Evolutionary conservation across 2,888 invertebrate species (phyloP), one percentile per base, ranked within the genome.

Genomic region (Merodon equestris): DNA sequence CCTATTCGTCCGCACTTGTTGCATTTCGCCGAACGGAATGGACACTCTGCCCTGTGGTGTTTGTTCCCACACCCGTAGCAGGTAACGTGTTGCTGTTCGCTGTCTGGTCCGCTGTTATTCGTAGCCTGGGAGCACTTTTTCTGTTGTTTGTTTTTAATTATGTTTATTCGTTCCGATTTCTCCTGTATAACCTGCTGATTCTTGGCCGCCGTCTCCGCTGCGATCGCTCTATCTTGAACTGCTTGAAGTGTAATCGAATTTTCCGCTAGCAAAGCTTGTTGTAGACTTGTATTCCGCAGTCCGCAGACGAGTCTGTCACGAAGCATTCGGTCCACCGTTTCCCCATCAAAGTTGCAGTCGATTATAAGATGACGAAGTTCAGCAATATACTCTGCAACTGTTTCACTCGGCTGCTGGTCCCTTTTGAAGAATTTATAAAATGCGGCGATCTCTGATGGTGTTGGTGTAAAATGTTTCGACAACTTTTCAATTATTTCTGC

Each of bases 401-500:
- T 10, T 27, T 56, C 40, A 40, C 36, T 36, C 9, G 40, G 0
- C 18, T 17, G 40, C 19, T 40, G 38, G 19, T 54, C 54, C n/a
- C 54, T 38, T 40, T 40, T 54, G 4, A 40, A 54, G n/a, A 54
- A 54, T 15, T 18, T 17, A 40, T 18, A 54, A 18, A 54, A 54
- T 54, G 54, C 18, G 18, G 54, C 54, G 18, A 54, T 54, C n/a
- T n/a, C 40, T 54, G 54, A 40, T 40, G 54, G 54, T 9, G 19
- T 18, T 40, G 40, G 40, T 40, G 18, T 40, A 13, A 18, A 54
- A 40, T 54, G 54, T 7, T 40, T 13, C 12, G 40, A 12, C 18
- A 42, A n/a, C n/a, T n/a, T 42, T 1, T 54, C 38, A n/a, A 18
- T 12, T n/a, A 36, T 54, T 38, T 10, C 40, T 27, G 27, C 7